Base-by-base conservation (phyloP, 2,797 vertebrate species). In the Gephyroberyx darwinii region DNA sequence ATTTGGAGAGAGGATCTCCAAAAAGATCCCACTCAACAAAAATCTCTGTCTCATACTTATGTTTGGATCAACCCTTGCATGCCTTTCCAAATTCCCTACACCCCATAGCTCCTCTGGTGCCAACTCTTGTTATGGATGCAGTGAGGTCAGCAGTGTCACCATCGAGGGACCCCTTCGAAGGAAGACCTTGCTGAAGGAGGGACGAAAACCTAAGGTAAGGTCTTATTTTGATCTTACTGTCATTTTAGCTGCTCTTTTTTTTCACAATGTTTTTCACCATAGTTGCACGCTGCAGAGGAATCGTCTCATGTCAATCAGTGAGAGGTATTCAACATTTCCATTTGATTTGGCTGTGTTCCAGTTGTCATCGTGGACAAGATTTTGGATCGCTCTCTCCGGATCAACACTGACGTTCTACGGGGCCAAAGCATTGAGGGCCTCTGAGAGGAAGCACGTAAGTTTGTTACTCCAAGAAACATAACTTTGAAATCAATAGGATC, bases 301-400 rank as follows among this genome's bases (percentile, higher is more conserved):
- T 31, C 1, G 1, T 19, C 31, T 58, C 60, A 20, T 22, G 8
- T 31, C 22, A 50, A 20, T 26, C 31, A 51, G 2, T 17, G 17
- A 70, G 12, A 56, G 16, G 26, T 57, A 50, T 8, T 68, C 52
- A 64, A 20, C 2, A 3, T 9, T 5, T 31, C 0, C 0, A 0
- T 59, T n/a, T 20, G 57, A 3, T 67, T 51, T 59, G 30, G 69
- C 66, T 76, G 74, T 68, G 59, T 71, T 82, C 33, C 74, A 98
- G 97, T 91, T 99, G 60, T 94, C 97, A 1, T 96, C 97, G 0
- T 99, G 97, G 97, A 97, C 95, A 58, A 95, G 97, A 57, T 99
- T 97, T 81, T 99, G 97, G 97, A 96, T 98, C 81, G 92, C 88
- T 12, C 94, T 99, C 66, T 95, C 96, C 56, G 96, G 96, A 76